A percentile compares a stretch with the other conserved stretches of the same genome.
Conservation (phyloP, 2,888 invertebrate species). For the Eupithecia exiguata region DNA sequence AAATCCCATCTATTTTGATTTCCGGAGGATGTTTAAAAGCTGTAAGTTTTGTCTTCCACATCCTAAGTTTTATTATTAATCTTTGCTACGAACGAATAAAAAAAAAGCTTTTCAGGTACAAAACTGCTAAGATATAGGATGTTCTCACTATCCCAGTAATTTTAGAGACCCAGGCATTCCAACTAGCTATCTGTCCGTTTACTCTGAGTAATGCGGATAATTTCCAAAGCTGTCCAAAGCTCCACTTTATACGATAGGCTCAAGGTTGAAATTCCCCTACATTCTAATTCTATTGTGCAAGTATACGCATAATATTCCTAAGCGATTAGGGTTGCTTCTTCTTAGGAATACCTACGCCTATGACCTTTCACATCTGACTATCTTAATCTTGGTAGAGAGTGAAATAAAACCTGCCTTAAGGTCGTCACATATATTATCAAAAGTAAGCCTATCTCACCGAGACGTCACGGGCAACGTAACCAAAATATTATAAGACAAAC, state of each 20-base stretch:
- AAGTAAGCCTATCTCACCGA: no score
- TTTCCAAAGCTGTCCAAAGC: slow-evolving; percentile 29
- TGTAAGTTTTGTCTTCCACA: no score
- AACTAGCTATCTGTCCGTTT: slow-evolving; percentile 43
- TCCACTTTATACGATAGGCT: slow-evolving; percentile 39
- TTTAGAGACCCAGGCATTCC: slow-evolving; percentile 42
- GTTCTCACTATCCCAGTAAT: slow-evolving; percentile 41
- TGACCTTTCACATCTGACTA: not conserved
- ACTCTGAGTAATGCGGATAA: slow-evolving; percentile 45
- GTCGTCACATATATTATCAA: no score
- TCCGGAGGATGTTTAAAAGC: no score
- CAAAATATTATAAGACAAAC: no score
- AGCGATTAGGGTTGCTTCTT: slow-evolving; percentile 24
- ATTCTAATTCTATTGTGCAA: slow-evolving; percentile 43
- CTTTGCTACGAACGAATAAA: not conserved
- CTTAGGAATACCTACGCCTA: not conserved
- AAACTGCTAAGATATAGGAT: not conserved
- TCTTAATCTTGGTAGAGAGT: not conserved
- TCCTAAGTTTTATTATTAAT: no score
- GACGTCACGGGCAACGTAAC: no score
- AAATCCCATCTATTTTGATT: no score
- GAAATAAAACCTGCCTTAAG: not conserved
- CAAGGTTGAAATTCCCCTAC: slow-evolving; percentile 41
- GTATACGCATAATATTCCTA: slow-evolving; percentile 25
- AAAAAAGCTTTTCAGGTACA: not conserved